A percentile compares a stretch with the other conserved stretches of the same genome.
Evolutionary conservation across 1,140 invertebrate genomes (phyloP).

Genomic region (Bathynomus jamesi): DNA sequence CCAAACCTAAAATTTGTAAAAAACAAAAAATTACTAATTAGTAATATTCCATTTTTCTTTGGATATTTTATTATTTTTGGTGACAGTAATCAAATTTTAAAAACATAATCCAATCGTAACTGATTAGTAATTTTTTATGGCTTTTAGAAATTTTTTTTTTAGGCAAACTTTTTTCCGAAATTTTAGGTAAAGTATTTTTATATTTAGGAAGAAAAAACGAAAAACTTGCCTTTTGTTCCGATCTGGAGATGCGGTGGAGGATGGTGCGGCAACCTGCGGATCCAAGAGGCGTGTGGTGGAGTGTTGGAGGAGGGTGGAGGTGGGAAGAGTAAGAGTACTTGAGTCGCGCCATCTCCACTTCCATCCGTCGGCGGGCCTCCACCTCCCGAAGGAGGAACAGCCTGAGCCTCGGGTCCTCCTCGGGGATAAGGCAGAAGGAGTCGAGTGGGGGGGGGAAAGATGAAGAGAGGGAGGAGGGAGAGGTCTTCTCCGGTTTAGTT

Average conservation of each 20-base stretch:
- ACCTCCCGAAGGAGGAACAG: constrained; percentile 12
- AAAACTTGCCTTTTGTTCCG: background rate
- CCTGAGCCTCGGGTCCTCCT: constrained; percentile 3
- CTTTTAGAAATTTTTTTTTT: too few relatives aligned
- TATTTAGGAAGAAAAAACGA: too few relatives aligned
- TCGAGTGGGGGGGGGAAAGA: background rate
- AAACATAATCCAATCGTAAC: too few relatives aligned
- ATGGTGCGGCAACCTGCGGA: background rate
- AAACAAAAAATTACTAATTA: too few relatives aligned
- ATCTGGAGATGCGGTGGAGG: background rate
- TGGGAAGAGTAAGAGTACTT: background rate
- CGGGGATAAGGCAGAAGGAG: background rate
- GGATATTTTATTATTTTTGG: too few relatives aligned
- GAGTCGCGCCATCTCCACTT: constrained; percentile 11
- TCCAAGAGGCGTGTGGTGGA: background rate
- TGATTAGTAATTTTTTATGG: too few relatives aligned
- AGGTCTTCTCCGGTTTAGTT: background rate
- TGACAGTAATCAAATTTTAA: too few relatives aligned
- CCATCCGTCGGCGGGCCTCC: constrained; percentile 5
- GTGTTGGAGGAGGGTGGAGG: background rate
- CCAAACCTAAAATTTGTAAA: too few relatives aligned
- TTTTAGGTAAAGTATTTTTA: too few relatives aligned
- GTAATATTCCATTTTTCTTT: too few relatives aligned
- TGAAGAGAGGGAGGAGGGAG: background rate
- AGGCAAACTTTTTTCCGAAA: too few relatives aligned